A percentile compares a stretch with the other conserved stretches of the same genome.
Conservation (phyloP, 1,140 invertebrate genomes). For the Sycophila sp. region DNA sequence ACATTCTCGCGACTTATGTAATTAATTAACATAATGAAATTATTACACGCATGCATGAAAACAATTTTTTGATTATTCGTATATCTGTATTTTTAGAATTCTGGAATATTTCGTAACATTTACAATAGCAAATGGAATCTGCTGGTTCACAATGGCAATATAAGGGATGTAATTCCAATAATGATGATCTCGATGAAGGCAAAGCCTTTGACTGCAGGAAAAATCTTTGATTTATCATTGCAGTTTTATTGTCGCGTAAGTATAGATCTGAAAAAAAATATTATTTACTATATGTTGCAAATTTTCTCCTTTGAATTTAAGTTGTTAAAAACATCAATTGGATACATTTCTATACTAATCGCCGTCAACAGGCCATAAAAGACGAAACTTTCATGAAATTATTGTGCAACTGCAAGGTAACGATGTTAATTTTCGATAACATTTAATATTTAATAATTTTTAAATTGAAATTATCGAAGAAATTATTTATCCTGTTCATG, state of each 20-base stretch:
- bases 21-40: no score
- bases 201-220: neutral
- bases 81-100: neutral
- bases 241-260: neutral
- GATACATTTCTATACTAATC: neutral
- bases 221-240: neutral
- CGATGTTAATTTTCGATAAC: no score
- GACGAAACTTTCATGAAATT: no score
- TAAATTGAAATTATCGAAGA: no score
- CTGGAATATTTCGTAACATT: neutral
- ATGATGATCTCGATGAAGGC: neutral
- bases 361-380: neutral
- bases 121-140: neutral
- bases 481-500: no score
- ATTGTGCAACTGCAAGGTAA: no score
- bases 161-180: neutral
- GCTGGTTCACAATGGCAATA: neutral
- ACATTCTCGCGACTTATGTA: neutral
- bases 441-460: no score
- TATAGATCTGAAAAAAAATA: neutral
- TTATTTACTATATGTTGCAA: neutral
- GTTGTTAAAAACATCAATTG: neutral
- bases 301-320: no score
- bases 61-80: no score
- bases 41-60: no score